phyloP scores from a whole-genome alignment of 2,113 vertebrate genomes.

The Pseudonaja textilis region DNA sequence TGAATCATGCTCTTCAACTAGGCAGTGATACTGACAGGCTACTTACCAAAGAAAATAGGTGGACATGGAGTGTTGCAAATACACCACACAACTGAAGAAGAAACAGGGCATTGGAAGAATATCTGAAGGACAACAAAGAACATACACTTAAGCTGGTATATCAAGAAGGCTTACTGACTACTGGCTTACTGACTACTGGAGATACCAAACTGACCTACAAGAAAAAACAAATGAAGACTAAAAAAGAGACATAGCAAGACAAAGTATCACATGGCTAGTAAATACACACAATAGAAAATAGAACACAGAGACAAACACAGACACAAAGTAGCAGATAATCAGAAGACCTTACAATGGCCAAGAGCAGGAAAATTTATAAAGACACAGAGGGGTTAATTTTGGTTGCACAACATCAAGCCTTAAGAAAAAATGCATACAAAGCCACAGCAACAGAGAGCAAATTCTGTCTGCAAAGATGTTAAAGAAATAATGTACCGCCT shows the following conservation, averaged over 20 bases:
- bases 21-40: neutral
- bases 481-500: neutral
- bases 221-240: neutral
- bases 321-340: too few species aligned
- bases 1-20: neutral
- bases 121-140: neutral
- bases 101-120: neutral
- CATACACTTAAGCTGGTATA: neutral
- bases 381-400: neutral
- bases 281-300: too few species aligned
- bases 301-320: neutral
- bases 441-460: neutral
- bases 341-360: neutral
- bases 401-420: neutral
- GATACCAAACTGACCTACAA: neutral
- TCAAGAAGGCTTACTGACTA: neutral
- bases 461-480: neutral
- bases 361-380: neutral
- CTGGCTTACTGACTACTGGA: neutral
- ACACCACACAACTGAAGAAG: neutral
- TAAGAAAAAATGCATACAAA: neutral
- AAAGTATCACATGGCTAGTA: neutral
- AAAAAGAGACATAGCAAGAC: neutral
- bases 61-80: neutral
- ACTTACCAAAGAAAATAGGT: neutral